Conservation (phyloP, 2,113 vertebrate species). For the Gallinago media region DNA sequence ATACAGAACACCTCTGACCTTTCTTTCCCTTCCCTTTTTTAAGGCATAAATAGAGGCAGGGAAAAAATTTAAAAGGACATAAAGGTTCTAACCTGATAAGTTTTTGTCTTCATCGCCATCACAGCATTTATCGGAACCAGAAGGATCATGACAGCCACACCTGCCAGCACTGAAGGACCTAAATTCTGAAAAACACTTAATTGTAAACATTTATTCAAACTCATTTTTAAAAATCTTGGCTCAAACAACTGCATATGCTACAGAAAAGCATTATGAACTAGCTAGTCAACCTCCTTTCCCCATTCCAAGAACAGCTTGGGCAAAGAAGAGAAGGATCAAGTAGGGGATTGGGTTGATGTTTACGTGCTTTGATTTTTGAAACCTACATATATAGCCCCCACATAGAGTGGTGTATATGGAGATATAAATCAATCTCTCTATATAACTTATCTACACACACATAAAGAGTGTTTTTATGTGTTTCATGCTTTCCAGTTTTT, state of each 20-base stretch:
- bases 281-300: neutral
- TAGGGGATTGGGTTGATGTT: neutral
- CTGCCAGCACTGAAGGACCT: slow-evolving; percentile 91
- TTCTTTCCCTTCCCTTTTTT: neutral
- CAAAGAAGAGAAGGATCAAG: neutral
- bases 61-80: neutral
- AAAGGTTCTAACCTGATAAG: slow-evolving; percentile 87
- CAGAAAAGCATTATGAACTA: neutral
- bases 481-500: neutral
- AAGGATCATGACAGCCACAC: slow-evolving; percentile 94
- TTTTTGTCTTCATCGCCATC: slow-evolving; percentile 98
- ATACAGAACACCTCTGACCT: neutral
- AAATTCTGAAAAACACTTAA: slow-evolving; percentile 80
- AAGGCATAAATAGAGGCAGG: neutral
- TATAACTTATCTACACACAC: neutral
- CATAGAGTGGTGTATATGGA: rapidly evolving
- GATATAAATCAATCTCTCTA: neutral
- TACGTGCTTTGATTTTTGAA: neutral
- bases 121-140: slow-evolving; percentile 93
- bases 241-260: neutral
- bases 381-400: neutral
- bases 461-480: neutral
- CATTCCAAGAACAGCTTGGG: neutral
- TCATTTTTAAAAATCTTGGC: neutral
- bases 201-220: neutral